Base-by-base conservation (phyloP, 2,797 vertebrate genomes). In the Urosaurus nigricauda region DNA sequence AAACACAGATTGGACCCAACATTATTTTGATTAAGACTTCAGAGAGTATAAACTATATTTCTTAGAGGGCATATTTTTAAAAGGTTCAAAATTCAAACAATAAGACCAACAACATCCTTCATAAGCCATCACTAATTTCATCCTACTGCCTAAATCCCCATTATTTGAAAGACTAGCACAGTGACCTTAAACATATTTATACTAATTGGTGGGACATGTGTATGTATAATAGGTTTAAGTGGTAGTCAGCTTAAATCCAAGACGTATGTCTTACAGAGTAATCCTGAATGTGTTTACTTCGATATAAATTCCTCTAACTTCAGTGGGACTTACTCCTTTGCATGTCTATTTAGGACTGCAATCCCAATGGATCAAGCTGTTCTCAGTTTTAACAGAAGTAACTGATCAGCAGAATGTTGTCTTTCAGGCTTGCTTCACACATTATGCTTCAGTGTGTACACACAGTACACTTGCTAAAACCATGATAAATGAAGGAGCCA, bases 151-250 rank as follows among this genome's bases (percentile, higher is more conserved):
- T 68, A 83, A 77, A 71, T 13, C 43, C 32, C 11, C 43, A 1
- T 83, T 47, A 68, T 47, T 83, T 84, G 40, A 83, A 17, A 47
- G 16, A 68, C 47, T 79, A 40, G 63, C 47, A 70, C 47, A 79
- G n/a, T 79, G 51, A 84, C 43, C 5, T 68, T 83, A n/a, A 84
- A 40, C 63, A 19, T 11, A n/a, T 88, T 84, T 29, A 77, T 40
- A 29, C 47, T 77, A 77, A 24, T 53, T 24, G 63, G 29, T 51
- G 11, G 21, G 60, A 58, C 26, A 35, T 65, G 26, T 29, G 3
- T 35, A 58, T 19, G 37, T 53, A 14, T 68, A 83, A 13, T 83
- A 77, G 11, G 60, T 68, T 83, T 77, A 19, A 26, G 16, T 3
- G 5, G 73, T 17, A 43, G 40, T 47, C 37, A 85, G 24, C 17